These are phyloP conservation scores for Hippopotamyrus pictus DNA, from an alignment of 2,797 vertebrate species.

Conservation along the genomic window DNA sequence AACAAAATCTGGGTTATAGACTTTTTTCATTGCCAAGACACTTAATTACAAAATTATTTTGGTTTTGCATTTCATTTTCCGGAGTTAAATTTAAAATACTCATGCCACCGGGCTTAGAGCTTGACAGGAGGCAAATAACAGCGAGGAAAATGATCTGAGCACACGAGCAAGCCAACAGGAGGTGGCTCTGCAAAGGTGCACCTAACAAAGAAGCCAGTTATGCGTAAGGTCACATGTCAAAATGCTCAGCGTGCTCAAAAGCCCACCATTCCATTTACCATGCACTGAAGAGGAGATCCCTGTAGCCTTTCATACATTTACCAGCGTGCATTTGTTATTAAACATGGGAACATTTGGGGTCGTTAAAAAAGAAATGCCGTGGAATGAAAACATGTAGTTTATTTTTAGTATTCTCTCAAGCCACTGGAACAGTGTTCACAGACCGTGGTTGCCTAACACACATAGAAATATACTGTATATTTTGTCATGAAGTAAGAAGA, in stretches of 20 bases:
- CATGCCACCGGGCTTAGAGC: background rate
- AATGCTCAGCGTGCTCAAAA: background rate
- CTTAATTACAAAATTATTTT: conserved; percentile 1
- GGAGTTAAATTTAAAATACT: background rate
- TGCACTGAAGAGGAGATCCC: background rate
- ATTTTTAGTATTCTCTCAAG: background rate
- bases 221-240: background rate
- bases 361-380: background rate
- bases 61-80: background rate
- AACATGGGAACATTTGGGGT: background rate
- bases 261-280: background rate
- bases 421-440: background rate
- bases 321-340: background rate
- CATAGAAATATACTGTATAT: background rate
- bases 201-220: background rate
- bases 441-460: background rate
- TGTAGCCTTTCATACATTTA: background rate
- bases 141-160: background rate
- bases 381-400: background rate
- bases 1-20: background rate
- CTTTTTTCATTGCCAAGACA: background rate
- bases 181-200: background rate
- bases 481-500: background rate
- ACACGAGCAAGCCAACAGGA: background rate
- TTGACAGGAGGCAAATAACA: background rate